Percentiles rank a stretch among this genome's conserved stretches.
phyloP scores from a whole-genome alignment of 2,888 invertebrate species.

The Rhamnusium bicolor region DNA sequence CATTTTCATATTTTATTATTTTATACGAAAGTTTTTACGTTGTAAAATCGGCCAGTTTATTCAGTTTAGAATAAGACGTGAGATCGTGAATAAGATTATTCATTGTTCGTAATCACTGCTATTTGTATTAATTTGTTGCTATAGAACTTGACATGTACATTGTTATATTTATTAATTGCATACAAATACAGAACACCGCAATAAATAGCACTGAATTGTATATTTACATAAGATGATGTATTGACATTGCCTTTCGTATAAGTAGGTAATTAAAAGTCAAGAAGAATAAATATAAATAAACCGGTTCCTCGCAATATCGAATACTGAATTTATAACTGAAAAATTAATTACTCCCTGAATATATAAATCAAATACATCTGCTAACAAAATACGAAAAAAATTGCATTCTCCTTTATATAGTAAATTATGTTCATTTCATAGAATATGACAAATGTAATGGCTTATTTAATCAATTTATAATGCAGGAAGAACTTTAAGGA shows the following conservation, averaged over 20 bases:
- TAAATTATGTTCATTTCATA: neutral
- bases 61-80: neutral
- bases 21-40: neutral
- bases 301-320: conserved; percentile 26
- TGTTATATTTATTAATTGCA: conserved; percentile 29
- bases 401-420: conserved; percentile 34
- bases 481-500: neutral
- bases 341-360: neutral
- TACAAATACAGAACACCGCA: conserved; percentile 14
- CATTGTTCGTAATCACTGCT: neutral
- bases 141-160: conserved; percentile 5
- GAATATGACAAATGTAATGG: neutral
- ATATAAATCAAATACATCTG: neutral
- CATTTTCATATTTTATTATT: neutral
- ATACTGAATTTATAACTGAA: conserved; percentile 7
- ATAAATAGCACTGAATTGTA: conserved; percentile 20
- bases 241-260: conserved; percentile 23
- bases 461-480: neutral
- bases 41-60: neutral
- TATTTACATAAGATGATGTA: conserved; percentile 40
- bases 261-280: conserved; percentile 33
- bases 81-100: conserved; percentile 1
- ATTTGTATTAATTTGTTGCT: conserved; percentile 31
- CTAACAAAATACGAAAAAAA: conserved; percentile 18
- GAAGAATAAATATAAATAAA: conserved; percentile 29